Base-by-base conservation (phyloP, 2,888 invertebrate species). In the Drosophila silvestris region DNA sequence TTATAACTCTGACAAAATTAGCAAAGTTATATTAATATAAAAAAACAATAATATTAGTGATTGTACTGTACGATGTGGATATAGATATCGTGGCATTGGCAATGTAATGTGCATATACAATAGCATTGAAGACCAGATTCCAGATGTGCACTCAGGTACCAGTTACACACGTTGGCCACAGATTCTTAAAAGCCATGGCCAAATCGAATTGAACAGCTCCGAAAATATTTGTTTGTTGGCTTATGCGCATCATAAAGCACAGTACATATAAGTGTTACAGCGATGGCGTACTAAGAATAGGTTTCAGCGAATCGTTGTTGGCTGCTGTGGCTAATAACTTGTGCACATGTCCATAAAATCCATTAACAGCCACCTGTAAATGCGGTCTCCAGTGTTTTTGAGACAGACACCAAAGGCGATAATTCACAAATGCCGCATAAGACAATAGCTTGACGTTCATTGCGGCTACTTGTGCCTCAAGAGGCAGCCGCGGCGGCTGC, bases 361-460 rank as follows among this genome's bases (percentile, higher is more conserved):
- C 80, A 89, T 90, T 89, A 90, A 77, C 89, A 79, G 70, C 35
- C 78, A 79, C 47, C 74, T 83, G 88, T 78, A 86, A 88, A 83
- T 86, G 82, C 82, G 80, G 66, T 67, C 52, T 16, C 30, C 30
- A 59, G 54, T n/a, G 30, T 22, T 62, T 70, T 37, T 70, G 1
- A 30, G 44, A 5, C 41, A 37, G 52, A 56, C 57, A 62, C 64
- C 62, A 67, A 64, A 61, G 75, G 67, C 69, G 62, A 64, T 74
- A 78, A 78, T 56, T 80, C 52, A 72, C 54, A 65, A 60, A 54
- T 53, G 50, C 52, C 47, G 70, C 72, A 61, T 41, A 64, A 76
- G 64, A 81, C 82, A 82, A 82, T 77, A 62, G 63, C 52, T 19
- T 5, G 26, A 57, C 67, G 69, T 80, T 76, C 71, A 82, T 67